Base-by-base conservation (phyloP, 2,113 vertebrate genomes). In the Empidonax alnorum region DNA sequence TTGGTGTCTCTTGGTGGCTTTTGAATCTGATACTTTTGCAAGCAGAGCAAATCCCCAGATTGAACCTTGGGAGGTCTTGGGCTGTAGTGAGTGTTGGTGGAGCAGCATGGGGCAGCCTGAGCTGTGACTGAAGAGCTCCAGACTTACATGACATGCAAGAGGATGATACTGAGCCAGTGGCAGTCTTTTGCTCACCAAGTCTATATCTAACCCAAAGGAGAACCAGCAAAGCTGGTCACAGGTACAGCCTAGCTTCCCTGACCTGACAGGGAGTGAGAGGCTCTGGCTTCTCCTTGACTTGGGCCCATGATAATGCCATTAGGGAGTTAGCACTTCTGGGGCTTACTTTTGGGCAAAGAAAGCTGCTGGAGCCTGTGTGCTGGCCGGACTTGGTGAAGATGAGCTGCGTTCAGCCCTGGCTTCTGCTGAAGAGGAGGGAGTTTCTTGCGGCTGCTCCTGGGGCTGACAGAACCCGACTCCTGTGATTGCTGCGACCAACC, bases 401-500 rank as follows among this genome's bases (percentile, higher is more conserved):
- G 52, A 91, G 39, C 71, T 61, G 58, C 17, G n/a, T 91, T 89
- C 23, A 1, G 63, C 35, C 73, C 39, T 90, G n/a, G 73, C 24
- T 84, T 80, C 95, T 74, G 92, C 18, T 22, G 82, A 87, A 53
- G 59, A 69, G 28, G 17, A 35, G 22, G 59, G 11, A 9, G 11
- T 25, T 39, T 87, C 73, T 24, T 95, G 96, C 3, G 11, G 84
- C 30, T 88, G 88, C 46, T 86, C 55, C 66, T 3, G 56, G 37
- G 89, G 22, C 56, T 95, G 88, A 37, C 67, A 85, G 71, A 96
- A 86, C 31, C 84, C 68, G 1, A 71, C 18, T 93, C 95, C 96
- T 17, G 97, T 97, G 42, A 99, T 97, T 47, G 97, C 97, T 95
- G 93, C 95, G 31, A 99, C 97, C 84, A 99, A 77, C 99, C 99